Evolutionary conservation across 2,888 invertebrate species (phyloP).

Genomic region (Caenorhabditis drosophilae): DNA sequence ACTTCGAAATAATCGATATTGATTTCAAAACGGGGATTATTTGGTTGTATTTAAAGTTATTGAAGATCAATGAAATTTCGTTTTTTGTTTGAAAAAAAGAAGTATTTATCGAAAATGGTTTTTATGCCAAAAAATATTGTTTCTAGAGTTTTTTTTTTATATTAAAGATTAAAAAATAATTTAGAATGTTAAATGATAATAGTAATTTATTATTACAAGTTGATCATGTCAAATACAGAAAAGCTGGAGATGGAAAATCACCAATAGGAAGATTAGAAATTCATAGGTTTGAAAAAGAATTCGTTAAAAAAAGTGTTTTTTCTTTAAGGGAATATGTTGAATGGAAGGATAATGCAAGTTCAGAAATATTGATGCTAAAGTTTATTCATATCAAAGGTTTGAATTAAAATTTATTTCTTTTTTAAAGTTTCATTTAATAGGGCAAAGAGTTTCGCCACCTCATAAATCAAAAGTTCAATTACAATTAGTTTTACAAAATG

Average conservation of each 20-base stretch:
- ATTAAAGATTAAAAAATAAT: too few species aligned
- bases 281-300: constrained; percentile 25
- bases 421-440: constrained; percentile 73
- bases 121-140: too few species aligned
- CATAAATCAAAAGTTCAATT: constrained; percentile 97
- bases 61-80: constrained; percentile 1
- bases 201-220: constrained; percentile 39
- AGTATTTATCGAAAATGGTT: too few species aligned
- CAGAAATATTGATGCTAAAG: constrained; percentile 46
- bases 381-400: constrained; percentile 62
- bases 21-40: background rate
- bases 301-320: background rate
- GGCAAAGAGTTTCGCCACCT: constrained; percentile 91
- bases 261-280: constrained; percentile 57
- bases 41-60: background rate
- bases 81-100: background rate
- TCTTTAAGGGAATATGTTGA: constrained; percentile 56
- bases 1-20: background rate
- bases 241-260: constrained; percentile 60
- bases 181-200: constrained; percentile 34
- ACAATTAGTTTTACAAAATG: constrained; percentile 92
- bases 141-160: too few species aligned
- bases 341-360: constrained; percentile 57
- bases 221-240: constrained; percentile 64
- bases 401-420: background rate